These are phyloP conservation scores for Neodontobutis hainanensis DNA, from an alignment of 2,113 vertebrate species.

Conservation along the genomic window DNA sequence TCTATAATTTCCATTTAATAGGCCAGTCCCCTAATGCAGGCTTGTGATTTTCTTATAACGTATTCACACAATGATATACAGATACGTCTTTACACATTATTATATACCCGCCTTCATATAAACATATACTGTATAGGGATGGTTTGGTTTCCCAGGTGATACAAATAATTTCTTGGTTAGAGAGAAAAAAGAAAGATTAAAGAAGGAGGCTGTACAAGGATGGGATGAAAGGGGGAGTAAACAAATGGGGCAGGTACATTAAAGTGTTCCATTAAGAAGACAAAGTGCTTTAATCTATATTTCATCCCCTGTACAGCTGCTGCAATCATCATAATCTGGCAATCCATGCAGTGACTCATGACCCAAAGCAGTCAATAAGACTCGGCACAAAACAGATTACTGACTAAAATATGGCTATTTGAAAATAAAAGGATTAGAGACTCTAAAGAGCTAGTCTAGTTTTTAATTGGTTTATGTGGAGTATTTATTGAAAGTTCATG, in stretches of 20 bases:
- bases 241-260: slow-evolving; percentile 39
- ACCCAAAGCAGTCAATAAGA: background rate
- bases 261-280: slow-evolving; percentile 42
- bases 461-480: background rate
- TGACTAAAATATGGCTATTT: background rate
- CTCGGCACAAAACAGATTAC: background rate
- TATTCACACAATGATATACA: slow-evolving; percentile 1
- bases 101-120: background rate
- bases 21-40: slow-evolving; percentile 35
- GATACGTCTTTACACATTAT: background rate
- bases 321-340: slow-evolving; percentile 22
- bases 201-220: slow-evolving; percentile 1
- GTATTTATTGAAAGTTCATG: too few species aligned
- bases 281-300: slow-evolving; percentile 42
- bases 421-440: background rate
- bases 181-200: slow-evolving; percentile 11
- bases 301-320: slow-evolving; percentile 27
- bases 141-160: background rate
- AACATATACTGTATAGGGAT: background rate
- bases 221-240: slow-evolving; percentile 9
- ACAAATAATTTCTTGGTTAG: slow-evolving; percentile 17
- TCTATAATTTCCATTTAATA: slow-evolving; percentile 48
- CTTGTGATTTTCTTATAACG: background rate
- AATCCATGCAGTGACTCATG: slow-evolving; percentile 13
- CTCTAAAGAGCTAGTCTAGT: background rate